phyloP scores from a whole-genome alignment of 2,797 vertebrate species.

The Myotis findleyi region DNA sequence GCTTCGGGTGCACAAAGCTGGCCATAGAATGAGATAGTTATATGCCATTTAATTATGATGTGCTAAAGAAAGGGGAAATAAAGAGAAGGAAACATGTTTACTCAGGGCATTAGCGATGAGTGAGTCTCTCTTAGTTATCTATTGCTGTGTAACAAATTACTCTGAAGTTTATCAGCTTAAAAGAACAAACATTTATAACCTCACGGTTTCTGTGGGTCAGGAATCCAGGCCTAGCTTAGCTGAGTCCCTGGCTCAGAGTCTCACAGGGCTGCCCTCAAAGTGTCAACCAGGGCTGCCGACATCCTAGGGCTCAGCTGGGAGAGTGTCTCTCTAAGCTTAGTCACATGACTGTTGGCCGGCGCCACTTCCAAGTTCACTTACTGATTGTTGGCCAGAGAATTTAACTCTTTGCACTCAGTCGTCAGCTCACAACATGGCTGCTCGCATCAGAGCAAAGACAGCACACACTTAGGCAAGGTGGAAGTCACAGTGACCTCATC shows the following conservation, averaged over 20 bases:
- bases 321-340: not conserved
- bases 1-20: not conserved
- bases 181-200: not conserved
- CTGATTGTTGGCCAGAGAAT: not conserved
- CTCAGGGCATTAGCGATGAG: not conserved
- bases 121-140: not conserved
- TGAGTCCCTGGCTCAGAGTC: not conserved
- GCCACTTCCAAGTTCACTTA: not conserved
- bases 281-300: not conserved
- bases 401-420: not conserved
- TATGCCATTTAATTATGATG: not conserved
- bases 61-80: not conserved
- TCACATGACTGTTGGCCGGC: not conserved
- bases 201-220: not conserved
- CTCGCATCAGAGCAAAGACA: not conserved
- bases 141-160: not conserved
- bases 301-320: not conserved
- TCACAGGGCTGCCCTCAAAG: not conserved
- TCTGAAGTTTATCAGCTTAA: not conserved
- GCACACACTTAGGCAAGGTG: not conserved
- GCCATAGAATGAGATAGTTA: not conserved
- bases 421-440: not conserved
- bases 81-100: not conserved
- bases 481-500: not conserved
- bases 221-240: not conserved